Evolutionary conservation across 2,113 vertebrate species (phyloP).

Genomic region (Poeciliopsis occidentalis): DNA sequence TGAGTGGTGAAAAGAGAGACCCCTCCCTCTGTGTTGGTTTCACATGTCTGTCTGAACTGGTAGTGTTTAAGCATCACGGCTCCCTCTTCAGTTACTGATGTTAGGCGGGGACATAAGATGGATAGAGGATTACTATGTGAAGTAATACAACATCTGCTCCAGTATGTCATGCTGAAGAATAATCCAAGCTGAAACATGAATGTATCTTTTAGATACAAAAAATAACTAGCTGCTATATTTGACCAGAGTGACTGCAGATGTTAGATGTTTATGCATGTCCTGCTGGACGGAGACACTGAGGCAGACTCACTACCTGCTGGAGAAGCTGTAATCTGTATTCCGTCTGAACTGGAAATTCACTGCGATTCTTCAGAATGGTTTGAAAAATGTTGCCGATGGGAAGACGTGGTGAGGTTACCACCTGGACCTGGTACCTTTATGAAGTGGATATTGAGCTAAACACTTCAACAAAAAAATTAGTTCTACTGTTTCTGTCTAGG

Average conservation of each 20-base stretch:
- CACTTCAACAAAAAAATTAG: not conserved
- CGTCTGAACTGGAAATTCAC: too few relatives aligned
- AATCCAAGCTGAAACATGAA: not conserved
- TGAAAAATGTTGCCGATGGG: not conserved
- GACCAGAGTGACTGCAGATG: not conserved
- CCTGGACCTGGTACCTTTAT: not conserved
- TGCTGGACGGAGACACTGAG: too few relatives aligned
- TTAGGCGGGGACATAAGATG: not conserved
- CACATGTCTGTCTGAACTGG: not conserved
- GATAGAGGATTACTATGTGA: not conserved
- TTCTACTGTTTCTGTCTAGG: too few relatives aligned
- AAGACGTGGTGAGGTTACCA: not conserved
- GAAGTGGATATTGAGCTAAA: not conserved
- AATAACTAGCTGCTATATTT: not conserved
- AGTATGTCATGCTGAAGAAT: not conserved
- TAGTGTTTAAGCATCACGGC: not conserved
- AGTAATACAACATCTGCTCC: not conserved
- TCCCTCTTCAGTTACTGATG: too few relatives aligned
- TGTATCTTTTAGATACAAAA: not conserved
- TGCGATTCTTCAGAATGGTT: not conserved
- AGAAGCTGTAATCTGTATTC: not conserved
- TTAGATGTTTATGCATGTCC: not conserved
- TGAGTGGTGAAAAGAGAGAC: not conserved
- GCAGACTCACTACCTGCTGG: not conserved
- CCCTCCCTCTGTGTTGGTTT: too few relatives aligned